phyloP scores from a whole-genome alignment of 2,888 invertebrate species.

The Lymantria dispar region DNA sequence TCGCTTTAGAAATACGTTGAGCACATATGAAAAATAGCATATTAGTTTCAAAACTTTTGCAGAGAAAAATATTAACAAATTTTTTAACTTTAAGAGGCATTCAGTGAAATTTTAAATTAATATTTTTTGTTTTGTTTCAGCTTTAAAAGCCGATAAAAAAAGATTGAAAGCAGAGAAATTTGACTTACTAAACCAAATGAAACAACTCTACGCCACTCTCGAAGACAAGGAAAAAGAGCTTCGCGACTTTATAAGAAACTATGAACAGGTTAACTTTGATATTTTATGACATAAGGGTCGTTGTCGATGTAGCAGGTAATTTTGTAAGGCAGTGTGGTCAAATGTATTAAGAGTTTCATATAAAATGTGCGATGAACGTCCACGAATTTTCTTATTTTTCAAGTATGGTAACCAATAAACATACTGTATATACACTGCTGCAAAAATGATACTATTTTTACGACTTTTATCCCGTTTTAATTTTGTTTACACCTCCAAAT shows the following conservation, averaged over 20 bases:
- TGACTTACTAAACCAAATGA: constrained; percentile 96
- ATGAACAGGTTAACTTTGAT: constrained; percentile 87
- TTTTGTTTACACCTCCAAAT: too few species aligned
- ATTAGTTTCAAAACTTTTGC: background rate
- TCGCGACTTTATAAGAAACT: constrained; percentile 96
- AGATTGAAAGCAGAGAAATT: constrained; percentile 96
- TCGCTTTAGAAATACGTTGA: constrained; percentile 5
- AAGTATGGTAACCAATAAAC: too few species aligned
- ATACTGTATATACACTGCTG: too few species aligned
- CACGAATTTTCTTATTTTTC: too few species aligned
- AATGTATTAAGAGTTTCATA: too few species aligned
- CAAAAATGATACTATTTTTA: too few species aligned
- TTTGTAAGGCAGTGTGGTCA: too few species aligned
- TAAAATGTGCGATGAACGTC: too few species aligned
- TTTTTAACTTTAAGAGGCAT: background rate
- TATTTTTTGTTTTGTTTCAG: constrained; percentile 69
- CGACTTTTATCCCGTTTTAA: too few species aligned
- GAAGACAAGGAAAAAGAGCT: constrained; percentile 97
- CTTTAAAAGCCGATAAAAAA: constrained; percentile 94
- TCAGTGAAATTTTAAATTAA: constrained; percentile 10
- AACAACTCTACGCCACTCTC: constrained; percentile 95
- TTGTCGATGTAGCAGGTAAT: too few species aligned
- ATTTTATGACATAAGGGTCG: background rate
- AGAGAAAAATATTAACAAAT: background rate
- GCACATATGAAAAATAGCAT: background rate